Evolutionary conservation across 2,888 invertebrate genomes (phyloP).

Genomic region (Pammene fasciana): DNA sequence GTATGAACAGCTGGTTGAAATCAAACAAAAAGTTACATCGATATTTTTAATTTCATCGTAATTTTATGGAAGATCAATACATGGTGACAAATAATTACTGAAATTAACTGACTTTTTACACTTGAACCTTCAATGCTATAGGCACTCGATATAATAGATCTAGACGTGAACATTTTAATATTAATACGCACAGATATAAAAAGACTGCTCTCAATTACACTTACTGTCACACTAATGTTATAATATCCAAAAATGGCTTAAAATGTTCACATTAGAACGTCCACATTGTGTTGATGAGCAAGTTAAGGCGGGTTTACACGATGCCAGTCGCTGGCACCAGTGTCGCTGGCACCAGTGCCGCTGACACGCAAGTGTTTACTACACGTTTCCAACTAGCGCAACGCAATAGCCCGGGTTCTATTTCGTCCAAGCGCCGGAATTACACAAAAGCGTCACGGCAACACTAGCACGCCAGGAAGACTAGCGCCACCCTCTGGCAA

Average conservation of each 20-base stretch:
- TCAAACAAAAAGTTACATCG: conserved; percentile 80
- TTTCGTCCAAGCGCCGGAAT: not conserved
- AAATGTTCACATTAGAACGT: conserved; percentile 80
- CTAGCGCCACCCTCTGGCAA: not conserved
- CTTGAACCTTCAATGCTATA: conserved; percentile 82
- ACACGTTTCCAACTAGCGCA: not conserved
- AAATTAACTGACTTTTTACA: conserved; percentile 82
- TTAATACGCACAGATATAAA: conserved; percentile 78
- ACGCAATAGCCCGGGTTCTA: conserved; percentile 13
- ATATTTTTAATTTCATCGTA: conserved; percentile 84
- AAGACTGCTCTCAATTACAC: conserved; percentile 74
- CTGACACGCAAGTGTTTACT: not conserved
- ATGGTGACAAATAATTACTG: conserved; percentile 82
- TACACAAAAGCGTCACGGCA: not conserved
- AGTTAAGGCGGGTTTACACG: conserved; percentile 45
- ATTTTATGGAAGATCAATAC: conserved; percentile 84
- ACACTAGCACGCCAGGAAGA: not conserved
- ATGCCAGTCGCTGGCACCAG: not conserved
- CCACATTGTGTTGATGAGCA: conserved; percentile 66
- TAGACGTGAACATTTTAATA: conserved; percentile 81
- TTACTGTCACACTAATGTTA: conserved; percentile 72
- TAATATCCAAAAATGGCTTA: conserved; percentile 75
- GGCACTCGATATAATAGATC: conserved; percentile 83
- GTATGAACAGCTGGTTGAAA: conserved; percentile 49
- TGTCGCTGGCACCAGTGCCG: not conserved